phyloP scores from a whole-genome alignment of 2,113 vertebrate genomes.

The Bufo bufo region DNA sequence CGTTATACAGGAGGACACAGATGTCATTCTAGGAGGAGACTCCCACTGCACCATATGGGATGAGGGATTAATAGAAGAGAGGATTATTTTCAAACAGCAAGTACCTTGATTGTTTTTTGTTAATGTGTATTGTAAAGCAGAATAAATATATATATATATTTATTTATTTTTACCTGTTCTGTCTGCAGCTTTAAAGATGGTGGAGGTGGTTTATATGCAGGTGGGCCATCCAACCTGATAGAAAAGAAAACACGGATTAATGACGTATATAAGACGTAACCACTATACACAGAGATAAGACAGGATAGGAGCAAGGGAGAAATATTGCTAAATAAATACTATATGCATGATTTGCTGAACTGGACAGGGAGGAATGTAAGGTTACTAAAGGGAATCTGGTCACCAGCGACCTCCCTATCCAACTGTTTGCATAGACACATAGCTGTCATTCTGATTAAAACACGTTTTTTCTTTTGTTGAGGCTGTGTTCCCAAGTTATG shows the following conservation, averaged over 20 bases:
- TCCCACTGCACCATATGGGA: slow-evolving; percentile 35
- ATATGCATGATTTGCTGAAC: not conserved
- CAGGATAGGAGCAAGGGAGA: not conserved
- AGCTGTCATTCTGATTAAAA: no score
- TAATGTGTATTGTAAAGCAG: not conserved
- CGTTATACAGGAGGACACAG: slow-evolving; percentile 17
- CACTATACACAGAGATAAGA: not conserved
- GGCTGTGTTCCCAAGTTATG: no score
- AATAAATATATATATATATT: not conserved
- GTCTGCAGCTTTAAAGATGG: slow-evolving; percentile 71
- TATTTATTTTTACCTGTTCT: slow-evolving; percentile 35
- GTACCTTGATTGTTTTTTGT: not conserved
- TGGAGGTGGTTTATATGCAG: slow-evolving; percentile 84
- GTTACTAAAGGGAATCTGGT: no score
- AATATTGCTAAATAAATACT: not conserved
- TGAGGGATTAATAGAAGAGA: slow-evolving; percentile 14
- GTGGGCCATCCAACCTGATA: slow-evolving; percentile 76
- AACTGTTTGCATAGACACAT: no score
- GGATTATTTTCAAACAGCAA: slow-evolving; percentile 21
- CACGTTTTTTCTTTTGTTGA: no score
- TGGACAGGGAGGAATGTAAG: not conserved
- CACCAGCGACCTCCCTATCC: no score
- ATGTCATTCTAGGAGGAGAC: slow-evolving; percentile 6
- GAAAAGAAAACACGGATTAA: slow-evolving; percentile 35
- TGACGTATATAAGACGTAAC: not conserved